phyloP scores from a whole-genome alignment of 2,797 vertebrate genomes.

The Corythornis leucogaster region DNA sequence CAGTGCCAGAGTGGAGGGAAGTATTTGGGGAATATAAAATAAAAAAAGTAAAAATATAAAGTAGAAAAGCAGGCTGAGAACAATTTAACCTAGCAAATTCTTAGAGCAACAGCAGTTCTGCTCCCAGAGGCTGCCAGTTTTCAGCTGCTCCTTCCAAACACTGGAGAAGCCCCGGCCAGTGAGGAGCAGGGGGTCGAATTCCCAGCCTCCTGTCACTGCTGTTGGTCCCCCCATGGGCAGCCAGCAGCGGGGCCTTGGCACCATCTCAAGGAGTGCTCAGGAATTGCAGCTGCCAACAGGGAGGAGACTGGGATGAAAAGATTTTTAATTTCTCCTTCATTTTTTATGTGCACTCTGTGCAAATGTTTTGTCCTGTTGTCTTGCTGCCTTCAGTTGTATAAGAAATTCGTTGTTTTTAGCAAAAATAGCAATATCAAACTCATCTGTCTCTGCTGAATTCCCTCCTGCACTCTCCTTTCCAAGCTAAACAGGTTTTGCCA shows the following conservation, averaged over 20 bases:
- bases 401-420: not conserved
- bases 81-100: not conserved
- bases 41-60: no score
- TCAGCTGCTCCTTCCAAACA: not conserved
- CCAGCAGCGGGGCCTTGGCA: not conserved
- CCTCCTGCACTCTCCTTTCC: not conserved
- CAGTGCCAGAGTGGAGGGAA: not conserved
- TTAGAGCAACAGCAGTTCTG: not conserved
- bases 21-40: rapidly evolving
- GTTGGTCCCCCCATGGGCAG: not conserved
- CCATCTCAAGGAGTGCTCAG: conserved; percentile 34
- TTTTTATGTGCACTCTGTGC: rapidly evolving
- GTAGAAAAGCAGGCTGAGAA: not conserved
- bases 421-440: not conserved
- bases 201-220: not conserved
- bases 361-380: rapidly evolving
- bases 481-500: rapidly evolving
- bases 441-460: not conserved
- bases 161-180: not conserved
- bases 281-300: not conserved
- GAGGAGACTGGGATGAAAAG: rapidly evolving
- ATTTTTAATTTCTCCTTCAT: not conserved
- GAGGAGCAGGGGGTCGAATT: no score
- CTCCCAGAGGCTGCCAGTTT: not conserved
- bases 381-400: not conserved